Conservation (phyloP, 2,797 vertebrate species). For the Sphaeramia orbicularis region DNA sequence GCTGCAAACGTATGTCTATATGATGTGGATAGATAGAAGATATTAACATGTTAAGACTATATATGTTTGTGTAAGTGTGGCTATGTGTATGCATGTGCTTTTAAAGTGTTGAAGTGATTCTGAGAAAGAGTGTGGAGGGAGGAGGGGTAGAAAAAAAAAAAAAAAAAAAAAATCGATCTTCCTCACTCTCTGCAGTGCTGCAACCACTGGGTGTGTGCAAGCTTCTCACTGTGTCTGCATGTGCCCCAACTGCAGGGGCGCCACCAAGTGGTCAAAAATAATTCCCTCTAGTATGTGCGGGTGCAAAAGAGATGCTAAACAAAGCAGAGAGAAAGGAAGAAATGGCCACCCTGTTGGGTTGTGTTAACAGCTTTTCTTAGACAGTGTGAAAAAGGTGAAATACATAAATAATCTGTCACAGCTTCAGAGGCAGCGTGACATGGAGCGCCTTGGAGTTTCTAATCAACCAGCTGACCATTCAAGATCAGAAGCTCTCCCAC, state of each 20-base stretch:
- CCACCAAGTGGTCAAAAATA: constrained; percentile 74
- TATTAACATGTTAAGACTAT: not conserved
- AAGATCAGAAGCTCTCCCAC: constrained; percentile 27
- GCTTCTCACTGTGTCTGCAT: constrained; percentile 55
- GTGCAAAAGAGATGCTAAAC: not conserved
- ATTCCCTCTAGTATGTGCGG: constrained; percentile 29
- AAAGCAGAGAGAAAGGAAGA: constrained; percentile 14
- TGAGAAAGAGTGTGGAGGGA: constrained; percentile 21
- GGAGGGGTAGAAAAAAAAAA: not conserved
- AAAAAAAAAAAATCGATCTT: constrained; percentile 53
- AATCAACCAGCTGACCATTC: constrained; percentile 28
- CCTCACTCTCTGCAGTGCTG: constrained; percentile 82
- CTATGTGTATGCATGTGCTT: constrained; percentile 35
- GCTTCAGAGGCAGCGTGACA: constrained; percentile 17
- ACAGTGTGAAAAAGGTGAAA: constrained; percentile 3
- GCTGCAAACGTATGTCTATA: not conserved
- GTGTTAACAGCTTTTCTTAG: constrained; percentile 13
- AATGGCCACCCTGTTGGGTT: constrained; percentile 16
- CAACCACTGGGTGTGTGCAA: constrained; percentile 77
- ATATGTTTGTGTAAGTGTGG: constrained; percentile 18
- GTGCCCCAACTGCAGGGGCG: constrained; percentile 65
- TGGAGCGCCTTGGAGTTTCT: constrained; percentile 17
- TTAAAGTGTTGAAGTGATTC: constrained; percentile 41
- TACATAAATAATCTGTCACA: constrained; percentile 12
- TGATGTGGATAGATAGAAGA: constrained; percentile 19